A percentile compares a stretch with the other conserved stretches of the same genome.
Evolutionary conservation across 2,888 invertebrate species (phyloP).

Genomic region (Campoplex capitator): DNA sequence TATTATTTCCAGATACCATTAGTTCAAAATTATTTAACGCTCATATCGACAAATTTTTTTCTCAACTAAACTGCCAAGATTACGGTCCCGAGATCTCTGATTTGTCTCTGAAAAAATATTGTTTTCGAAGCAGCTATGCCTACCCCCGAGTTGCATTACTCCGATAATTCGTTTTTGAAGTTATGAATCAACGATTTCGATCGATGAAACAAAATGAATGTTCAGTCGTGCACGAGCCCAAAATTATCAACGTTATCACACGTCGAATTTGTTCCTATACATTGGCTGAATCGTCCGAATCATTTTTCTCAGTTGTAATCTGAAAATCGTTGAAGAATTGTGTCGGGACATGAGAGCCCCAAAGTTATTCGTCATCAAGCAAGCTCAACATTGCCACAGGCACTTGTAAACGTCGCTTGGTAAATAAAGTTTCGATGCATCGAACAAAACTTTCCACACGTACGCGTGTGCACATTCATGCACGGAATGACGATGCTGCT

Average conservation of each 20-base stretch:
- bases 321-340: not conserved
- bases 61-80: not conserved
- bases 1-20: not conserved
- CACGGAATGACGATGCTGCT: not conserved
- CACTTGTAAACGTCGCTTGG: conserved; percentile 28
- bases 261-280: not conserved
- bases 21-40: not conserved
- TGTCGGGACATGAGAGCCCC: not conserved
- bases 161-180: too few species aligned
- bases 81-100: not conserved
- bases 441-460: not conserved
- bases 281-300: not conserved
- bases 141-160: too few species aligned
- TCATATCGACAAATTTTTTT: not conserved
- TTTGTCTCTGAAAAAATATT: not conserved
- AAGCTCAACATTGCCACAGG: conserved; percentile 18
- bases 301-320: not conserved
- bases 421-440: conserved; percentile 46
- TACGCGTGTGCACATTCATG: not conserved
- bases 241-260: not conserved
- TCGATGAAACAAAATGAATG: not conserved
- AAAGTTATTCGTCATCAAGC: not conserved
- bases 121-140: not conserved
- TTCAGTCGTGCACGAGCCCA: not conserved
- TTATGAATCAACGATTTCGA: not conserved